Percentiles rank a stretch among this genome's conserved stretches.
These are phyloP conservation scores for Megalops atlanticus DNA, from an alignment of 2,113 vertebrate genomes.

Conservation along the genomic window DNA sequence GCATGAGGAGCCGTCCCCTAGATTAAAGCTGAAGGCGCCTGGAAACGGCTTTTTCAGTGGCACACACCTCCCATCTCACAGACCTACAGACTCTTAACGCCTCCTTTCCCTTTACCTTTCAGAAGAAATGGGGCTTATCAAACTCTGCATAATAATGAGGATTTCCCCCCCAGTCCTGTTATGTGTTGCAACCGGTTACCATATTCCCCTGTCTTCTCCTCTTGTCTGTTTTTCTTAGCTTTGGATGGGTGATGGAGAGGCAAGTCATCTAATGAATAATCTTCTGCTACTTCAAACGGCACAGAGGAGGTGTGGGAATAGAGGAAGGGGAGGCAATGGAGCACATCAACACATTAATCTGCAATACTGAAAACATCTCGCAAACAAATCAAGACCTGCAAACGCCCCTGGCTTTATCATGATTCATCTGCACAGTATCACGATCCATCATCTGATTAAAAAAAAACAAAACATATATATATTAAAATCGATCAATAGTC, in stretches of 20 bases:
- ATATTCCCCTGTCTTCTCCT: not conserved
- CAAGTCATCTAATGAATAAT: constrained; percentile 36
- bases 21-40: not conserved
- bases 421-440: constrained; percentile 1
- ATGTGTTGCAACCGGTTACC: not conserved
- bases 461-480: constrained; percentile 5
- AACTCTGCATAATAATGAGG: not conserved
- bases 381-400: not conserved
- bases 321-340: not conserved
- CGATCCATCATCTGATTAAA: not conserved
- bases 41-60: not conserved
- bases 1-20: not conserved
- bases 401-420: not conserved
- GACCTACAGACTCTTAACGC: not conserved
- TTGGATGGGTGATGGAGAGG: constrained; percentile 24
- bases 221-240: not conserved
- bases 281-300: constrained; percentile 13
- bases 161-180: not conserved
- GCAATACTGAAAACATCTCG: not conserved
- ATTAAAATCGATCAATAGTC: not conserved
- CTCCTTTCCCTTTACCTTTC: not conserved
- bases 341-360: not conserved
- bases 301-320: not conserved
- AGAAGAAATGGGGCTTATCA: not conserved
- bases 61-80: not conserved